Base-by-base conservation (phyloP, 2,113 vertebrate genomes). In the Nannospalax galili region DNA sequence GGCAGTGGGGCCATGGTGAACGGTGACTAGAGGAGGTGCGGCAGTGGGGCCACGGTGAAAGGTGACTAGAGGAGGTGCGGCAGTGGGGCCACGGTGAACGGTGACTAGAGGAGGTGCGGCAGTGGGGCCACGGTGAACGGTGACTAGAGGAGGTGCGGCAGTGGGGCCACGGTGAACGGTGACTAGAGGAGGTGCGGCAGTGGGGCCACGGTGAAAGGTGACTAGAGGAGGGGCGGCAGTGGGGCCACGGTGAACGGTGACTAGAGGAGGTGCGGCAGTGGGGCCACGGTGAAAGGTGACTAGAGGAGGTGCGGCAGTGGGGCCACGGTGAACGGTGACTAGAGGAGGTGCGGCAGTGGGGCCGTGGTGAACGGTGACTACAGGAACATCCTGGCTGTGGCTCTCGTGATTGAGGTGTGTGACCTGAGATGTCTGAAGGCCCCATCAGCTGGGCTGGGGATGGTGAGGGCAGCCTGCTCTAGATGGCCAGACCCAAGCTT, bases 31-130 rank as follows among this genome's bases (percentile, higher is more conserved):
- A 37, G 10, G n/a, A n/a, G n/a, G n/a, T n/a, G n/a, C n/a, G n/a
- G n/a, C n/a, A n/a, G n/a, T n/a, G n/a, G n/a, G n/a, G n/a, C n/a
- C n/a, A n/a, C n/a, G n/a, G n/a, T n/a, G n/a, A n/a, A 95, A 97
- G 86, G 90, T 81, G 42, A 88, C 94, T 90, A 86, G 9, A 90
- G 82, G 94, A 92, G 48, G 48, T 52, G 48, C 48, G 11, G 48
- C 48, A 88, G 82, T 80, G 28, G 60, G 87, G 84, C 1, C 0
- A 1, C 6, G 16, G 73, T 0, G 30, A 8, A 26, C 15, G 26
- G 15, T 90, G 22, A 45, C 19, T 73, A 78, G 24, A 90, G 82
- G 94, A 92, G 48, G 48, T 52, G 48, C 48, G 11, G 48, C 48
- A 88, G 82, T 80, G 28, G 60, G 87, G 84, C 1, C 0, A 1